A percentile compares a stretch with the other conserved stretches of the same genome.
Conservation (phyloP, 1,140 invertebrate species). For the Leptinotarsa undecemlineata region DNA sequence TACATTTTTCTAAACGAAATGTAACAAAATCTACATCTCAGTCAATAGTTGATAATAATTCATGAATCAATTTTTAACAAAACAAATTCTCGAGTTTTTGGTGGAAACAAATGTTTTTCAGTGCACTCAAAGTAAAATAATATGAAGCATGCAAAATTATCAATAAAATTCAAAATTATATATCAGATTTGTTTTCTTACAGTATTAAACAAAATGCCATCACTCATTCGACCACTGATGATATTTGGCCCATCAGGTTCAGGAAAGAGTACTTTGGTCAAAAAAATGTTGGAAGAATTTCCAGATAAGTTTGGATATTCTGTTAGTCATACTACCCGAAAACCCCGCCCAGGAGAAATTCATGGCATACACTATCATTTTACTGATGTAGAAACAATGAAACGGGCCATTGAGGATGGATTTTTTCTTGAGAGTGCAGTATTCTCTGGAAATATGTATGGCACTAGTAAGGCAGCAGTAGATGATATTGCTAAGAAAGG, state of each 20-base stretch:
- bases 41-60: too few species aligned
- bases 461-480: slow-evolving; percentile 91
- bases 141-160: too few species aligned
- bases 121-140: too few species aligned
- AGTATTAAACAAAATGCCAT: not conserved
- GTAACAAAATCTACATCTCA: too few species aligned
- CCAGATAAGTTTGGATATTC: slow-evolving; percentile 91
- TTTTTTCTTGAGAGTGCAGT: slow-evolving; percentile 93
- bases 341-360: slow-evolving; percentile 73
- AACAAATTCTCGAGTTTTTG: too few species aligned
- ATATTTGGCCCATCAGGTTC: slow-evolving; percentile 94
- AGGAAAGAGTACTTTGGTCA: slow-evolving; percentile 93
- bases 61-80: too few species aligned
- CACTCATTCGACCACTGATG: slow-evolving; percentile 68
- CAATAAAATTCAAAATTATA: too few species aligned
- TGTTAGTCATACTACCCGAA: slow-evolving; percentile 88
- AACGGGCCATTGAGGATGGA: slow-evolving; percentile 72
- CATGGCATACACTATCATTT: slow-evolving; percentile 91
- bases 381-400: slow-evolving; percentile 75
- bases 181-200: not conserved
- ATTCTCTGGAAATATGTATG: slow-evolving; percentile 95
- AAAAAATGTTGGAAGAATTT: slow-evolving; percentile 83
- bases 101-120: too few species aligned
- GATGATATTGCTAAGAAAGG: slow-evolving; percentile 77
- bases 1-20: too few species aligned